These are phyloP conservation scores for Euwallacea fornicatus DNA, from an alignment of 1,140 invertebrate species.

Conservation along the genomic window DNA sequence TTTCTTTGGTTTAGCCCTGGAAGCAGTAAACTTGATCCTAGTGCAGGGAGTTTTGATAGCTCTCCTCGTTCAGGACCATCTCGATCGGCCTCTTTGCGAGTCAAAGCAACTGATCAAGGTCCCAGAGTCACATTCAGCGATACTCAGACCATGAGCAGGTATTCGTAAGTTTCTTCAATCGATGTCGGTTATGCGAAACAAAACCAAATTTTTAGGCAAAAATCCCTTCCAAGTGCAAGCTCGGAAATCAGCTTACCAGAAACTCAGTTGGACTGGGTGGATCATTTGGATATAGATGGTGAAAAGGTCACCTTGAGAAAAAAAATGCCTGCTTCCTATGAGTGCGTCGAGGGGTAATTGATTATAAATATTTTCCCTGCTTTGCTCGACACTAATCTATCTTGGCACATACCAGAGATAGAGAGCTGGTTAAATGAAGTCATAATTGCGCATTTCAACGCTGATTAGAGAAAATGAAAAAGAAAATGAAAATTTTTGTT, in stretches of 20 bases:
- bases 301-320: conserved; percentile 66
- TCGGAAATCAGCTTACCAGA: conserved; percentile 68
- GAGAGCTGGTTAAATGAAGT: no score
- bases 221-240: conserved; percentile 69
- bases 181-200: not conserved
- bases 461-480: not conserved
- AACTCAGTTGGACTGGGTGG: conserved; percentile 61
- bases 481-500: not conserved
- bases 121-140: conserved; percentile 67
- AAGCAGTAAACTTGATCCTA: conserved; percentile 54
- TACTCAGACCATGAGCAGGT: conserved; percentile 61
- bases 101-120: conserved; percentile 55
- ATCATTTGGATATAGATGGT: conserved; percentile 64
- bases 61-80: conserved; percentile 71
- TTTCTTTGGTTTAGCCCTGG: conserved; percentile 53
- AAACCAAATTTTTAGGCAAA: conserved; percentile 56
- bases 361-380: not conserved
- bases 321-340: conserved; percentile 55
- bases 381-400: no score
- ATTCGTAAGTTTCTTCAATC: not conserved
- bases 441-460: no score
- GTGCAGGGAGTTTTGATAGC: conserved; percentile 64
- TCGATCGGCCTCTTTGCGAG: conserved; percentile 72
- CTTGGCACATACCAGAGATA: no score
- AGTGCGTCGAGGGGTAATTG: conserved; percentile 46